Base-by-base conservation (phyloP, 2,113 vertebrate species). In the Erythrocercus mccallii region DNA sequence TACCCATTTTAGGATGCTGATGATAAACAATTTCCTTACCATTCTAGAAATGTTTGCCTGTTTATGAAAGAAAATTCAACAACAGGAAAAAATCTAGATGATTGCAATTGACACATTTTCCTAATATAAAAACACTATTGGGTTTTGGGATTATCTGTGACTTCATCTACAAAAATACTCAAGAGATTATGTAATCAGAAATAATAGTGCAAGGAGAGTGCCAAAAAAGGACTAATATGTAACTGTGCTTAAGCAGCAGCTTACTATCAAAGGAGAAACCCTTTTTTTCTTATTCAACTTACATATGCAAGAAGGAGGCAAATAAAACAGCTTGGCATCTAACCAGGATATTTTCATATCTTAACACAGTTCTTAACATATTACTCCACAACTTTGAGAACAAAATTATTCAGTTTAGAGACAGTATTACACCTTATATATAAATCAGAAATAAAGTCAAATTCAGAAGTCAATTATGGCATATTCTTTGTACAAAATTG, bases 1-100 rank as follows among this genome's bases (percentile, higher is more conserved):
- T 69, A 79, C 17, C 25, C 45, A 50, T 86, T 73, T 90, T 81
- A 90, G 81, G 82, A 71, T 77, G 57, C 88, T 92, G 56, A 81
- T 45, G 40, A 94, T 95, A 96, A 95, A 88, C 56, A 82, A 64
- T 81, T 88, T 50, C 78, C 58, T 80, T 86, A 80, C 61, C 66
- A 88, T 87, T 95, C 78, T 69, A 84, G 73, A 90, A 92, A 68
- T 48, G 69, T 83, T 96, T 92, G 84, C 23, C 58, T 60, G 27
- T 91, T 89, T 89, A 66, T 81, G 56, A 92, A 87, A 91, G 81
- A 88, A 88, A 91, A 87, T 50, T 73, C 25, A 10, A 70, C 50
- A 91, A 81, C 76, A 88, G 86, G 72, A 94, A 91, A 93, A 94
- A 92, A 91, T 42, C 27, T 76, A 92, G 40, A 84, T 85, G 69